Base-by-base conservation (phyloP, 2,113 vertebrate genomes). In the Eonycteris spelaea region DNA sequence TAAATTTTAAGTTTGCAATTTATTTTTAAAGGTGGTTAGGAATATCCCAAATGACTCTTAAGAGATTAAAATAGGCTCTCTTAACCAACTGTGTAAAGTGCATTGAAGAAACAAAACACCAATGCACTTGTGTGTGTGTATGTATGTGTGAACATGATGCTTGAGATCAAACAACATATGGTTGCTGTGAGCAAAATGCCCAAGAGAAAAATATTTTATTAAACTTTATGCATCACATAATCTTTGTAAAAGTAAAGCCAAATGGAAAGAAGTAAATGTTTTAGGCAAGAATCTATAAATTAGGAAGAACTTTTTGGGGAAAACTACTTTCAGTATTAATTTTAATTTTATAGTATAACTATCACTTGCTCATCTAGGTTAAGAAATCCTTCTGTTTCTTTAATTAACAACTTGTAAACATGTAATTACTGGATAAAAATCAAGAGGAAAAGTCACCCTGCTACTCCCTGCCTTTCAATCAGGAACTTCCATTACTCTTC, bases 381-480 rank as follows among this genome's bases (percentile, higher is more conserved):
- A 77, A 86, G 43, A 80, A 61, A 33, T 2, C 4, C 7, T 55
- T 73, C 71, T 96, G 61, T 2, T 13, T 94, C 51, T 94, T 92
- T 70, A 82, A 63, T 38, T 74, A 86, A 70, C 12, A 51, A 40
- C 24, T 65, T 84, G 84, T 87, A 95, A 96, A 95, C 53, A 95
- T 90, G 73, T 91, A 84, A 82, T 84, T 82, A 38, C 68, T 92
- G 65, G 45, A 53, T 71, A 70, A 53, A 86, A 67, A 77, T 95
- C 86, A 75, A 89, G 95, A 85, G 90, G 90, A 93, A 95, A 96
- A 67, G 78, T 92, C 71, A 73, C 22, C 26, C 26, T n/a, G 74
- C 40, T 83, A 35, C 57, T 95, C 95, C 96, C 94, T 85, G 95
- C 40, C 74, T 95, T 93, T 91, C 91, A 95, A 19, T 83, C 11